phyloP scores from a whole-genome alignment of 2,888 invertebrate species.

The Alsophila aescularia region DNA sequence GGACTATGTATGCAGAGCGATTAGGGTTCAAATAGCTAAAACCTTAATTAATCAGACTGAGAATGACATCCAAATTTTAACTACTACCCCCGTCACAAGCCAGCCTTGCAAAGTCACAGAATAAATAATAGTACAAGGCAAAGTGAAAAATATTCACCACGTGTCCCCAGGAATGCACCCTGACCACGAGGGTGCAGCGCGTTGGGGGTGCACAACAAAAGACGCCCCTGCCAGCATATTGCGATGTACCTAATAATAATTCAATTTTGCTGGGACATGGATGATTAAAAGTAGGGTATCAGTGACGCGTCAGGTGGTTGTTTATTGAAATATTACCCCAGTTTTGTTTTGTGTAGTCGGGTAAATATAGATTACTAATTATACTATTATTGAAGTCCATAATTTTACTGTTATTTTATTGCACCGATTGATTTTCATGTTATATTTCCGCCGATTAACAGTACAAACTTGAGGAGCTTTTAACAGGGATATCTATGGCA shows the following conservation, averaged over 20 bases:
- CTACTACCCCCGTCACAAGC: constrained; percentile 33
- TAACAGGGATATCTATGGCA: too few species aligned
- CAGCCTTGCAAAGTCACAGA: constrained; percentile 31
- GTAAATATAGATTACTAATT: too few species aligned
- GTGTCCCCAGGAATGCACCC: constrained; percentile 71
- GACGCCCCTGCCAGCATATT: constrained; percentile 46
- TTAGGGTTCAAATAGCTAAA: constrained; percentile 32
- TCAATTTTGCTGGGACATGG: constrained; percentile 54
- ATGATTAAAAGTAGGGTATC: constrained; percentile 41
- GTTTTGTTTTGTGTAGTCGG: not conserved
- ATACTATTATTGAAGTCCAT: too few species aligned
- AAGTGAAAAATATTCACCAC: constrained; percentile 54
- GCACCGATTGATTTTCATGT: too few species aligned
- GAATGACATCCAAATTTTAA: constrained; percentile 37
- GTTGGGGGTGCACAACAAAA: constrained; percentile 59
- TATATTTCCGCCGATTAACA: too few species aligned
- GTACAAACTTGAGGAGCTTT: too few species aligned
- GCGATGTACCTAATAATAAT: constrained; percentile 63
- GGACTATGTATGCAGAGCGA: not conserved
- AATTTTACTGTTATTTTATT: too few species aligned
- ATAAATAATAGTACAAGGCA: too few species aligned
- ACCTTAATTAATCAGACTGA: constrained; percentile 35
- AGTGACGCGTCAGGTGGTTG: constrained; percentile 39
- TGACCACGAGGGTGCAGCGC: constrained; percentile 39
- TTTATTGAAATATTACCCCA: constrained; percentile 4